Conservation (phyloP, 2,888 invertebrate genomes). For the Euzetes globulus region DNA sequence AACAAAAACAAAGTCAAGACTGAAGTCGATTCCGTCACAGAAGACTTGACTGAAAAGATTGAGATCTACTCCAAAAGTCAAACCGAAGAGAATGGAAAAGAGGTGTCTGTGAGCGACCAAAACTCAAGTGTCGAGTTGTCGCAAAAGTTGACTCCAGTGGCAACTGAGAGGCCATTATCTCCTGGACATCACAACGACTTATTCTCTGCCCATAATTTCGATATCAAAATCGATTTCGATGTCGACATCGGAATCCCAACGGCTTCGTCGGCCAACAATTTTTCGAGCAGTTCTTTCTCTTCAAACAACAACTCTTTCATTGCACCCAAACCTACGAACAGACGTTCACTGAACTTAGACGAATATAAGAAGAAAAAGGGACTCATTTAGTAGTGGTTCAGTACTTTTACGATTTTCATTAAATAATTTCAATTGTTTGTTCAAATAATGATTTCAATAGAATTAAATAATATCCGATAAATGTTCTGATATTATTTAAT, state of each 20-base stretch:
- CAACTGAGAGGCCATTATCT: neutral
- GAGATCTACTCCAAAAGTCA: conserved; percentile 36
- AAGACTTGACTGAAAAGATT: conserved; percentile 20
- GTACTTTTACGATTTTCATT: no score
- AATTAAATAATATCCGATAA: neutral
- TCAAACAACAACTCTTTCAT: conserved; percentile 62
- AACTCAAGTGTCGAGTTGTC: conserved; percentile 41
- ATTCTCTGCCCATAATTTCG: conserved; percentile 78
- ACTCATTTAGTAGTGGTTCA: conserved; percentile 56
- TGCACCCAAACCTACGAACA: conserved; percentile 66
- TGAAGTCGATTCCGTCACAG: conserved; percentile 23
- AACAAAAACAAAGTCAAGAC: conserved; percentile 42
- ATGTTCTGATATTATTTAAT: neutral
- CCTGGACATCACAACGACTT: conserved; percentile 48
- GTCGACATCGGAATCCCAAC: conserved; percentile 60
- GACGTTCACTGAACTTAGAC: conserved; percentile 75
- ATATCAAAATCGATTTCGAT: conserved; percentile 73
- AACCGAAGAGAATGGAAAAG: conserved; percentile 33
- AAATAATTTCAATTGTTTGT: no score
- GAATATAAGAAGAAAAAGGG: conserved; percentile 89
- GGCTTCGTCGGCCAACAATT: conserved; percentile 54
- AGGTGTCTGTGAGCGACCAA: neutral
- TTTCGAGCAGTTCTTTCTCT: conserved; percentile 61
- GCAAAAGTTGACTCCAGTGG: neutral
- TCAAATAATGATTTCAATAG: neutral